A percentile compares a stretch with the other conserved stretches of the same genome.
phyloP scores from a whole-genome alignment of 2,113 vertebrate species.

The Gymnocephalus cernua region DNA sequence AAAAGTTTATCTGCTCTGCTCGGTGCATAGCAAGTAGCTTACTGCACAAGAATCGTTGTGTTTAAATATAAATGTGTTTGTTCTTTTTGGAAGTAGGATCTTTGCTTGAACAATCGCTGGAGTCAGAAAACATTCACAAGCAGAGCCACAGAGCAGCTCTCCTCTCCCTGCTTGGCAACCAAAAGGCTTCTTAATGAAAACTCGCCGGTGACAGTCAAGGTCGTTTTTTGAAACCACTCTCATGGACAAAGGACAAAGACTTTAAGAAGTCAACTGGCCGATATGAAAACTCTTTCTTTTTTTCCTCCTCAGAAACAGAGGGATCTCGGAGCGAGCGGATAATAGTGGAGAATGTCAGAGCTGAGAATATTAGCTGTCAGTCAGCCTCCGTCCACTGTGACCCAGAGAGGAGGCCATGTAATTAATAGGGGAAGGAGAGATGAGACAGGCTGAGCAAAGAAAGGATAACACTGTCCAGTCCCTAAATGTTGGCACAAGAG shows the following conservation, averaged over 20 bases:
- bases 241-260: neutral
- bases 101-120: slow-evolving; percentile 19
- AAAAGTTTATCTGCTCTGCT: slow-evolving; percentile 7
- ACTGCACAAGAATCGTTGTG: neutral
- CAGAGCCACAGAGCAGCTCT: slow-evolving; percentile 1
- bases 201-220: slow-evolving; percentile 5
- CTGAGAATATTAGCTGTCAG: slow-evolving; percentile 50
- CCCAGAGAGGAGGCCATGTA: slow-evolving; percentile 1
- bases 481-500: neutral
- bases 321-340: neutral
- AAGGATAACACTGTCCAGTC: neutral
- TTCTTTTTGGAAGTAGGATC: slow-evolving; percentile 24
- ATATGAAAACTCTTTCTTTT: neutral
- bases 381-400: slow-evolving; percentile 14
- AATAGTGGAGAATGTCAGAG: slow-evolving; percentile 23
- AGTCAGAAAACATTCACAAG: slow-evolving; percentile 6
- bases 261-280: slow-evolving; percentile 1
- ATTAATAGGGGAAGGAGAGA: slow-evolving; percentile 5
- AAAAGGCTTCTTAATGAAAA: slow-evolving; percentile 32
- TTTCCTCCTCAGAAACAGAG: neutral
- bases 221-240: neutral
- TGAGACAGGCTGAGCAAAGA: neutral
- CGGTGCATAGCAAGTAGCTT: slow-evolving; percentile 16
- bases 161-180: slow-evolving; percentile 24
- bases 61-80: slow-evolving; percentile 34